phyloP scores from a whole-genome alignment of 2,113 vertebrate species.

The Phylloscopus trochilus region DNA sequence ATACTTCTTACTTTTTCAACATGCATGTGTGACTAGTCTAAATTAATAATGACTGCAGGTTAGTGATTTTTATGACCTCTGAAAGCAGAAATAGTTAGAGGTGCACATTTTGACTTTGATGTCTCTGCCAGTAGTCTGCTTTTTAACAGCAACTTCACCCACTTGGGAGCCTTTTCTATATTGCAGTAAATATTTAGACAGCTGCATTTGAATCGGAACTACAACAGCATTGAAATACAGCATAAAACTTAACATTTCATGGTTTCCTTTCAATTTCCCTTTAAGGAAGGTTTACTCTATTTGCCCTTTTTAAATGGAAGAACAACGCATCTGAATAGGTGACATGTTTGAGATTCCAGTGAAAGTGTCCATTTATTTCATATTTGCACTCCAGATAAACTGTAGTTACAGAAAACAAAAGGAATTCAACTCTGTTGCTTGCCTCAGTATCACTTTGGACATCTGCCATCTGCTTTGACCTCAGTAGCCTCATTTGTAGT shows the following conservation, averaged over 20 bases:
- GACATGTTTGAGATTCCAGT: background rate
- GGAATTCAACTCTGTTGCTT: background rate
- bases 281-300: background rate
- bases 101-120: background rate
- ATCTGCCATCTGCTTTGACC: background rate
- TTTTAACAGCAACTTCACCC: background rate
- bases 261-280: background rate
- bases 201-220: background rate
- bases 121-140: background rate
- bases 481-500: background rate
- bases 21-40: too few relatives aligned
- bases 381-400: background rate
- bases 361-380: background rate
- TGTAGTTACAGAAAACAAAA: background rate
- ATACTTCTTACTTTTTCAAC: background rate
- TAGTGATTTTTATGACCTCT: background rate
- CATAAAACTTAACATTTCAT: background rate
- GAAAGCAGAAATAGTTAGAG: background rate
- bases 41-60: background rate
- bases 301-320: background rate
- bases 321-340: background rate
- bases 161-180: background rate
- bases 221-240: background rate
- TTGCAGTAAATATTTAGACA: background rate
- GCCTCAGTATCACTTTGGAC: background rate